Percentiles rank a stretch among this genome's conserved stretches.
These are phyloP conservation scores for Panthera leo DNA, from an alignment of 2,113 vertebrate genomes.

Conservation along the genomic window DNA sequence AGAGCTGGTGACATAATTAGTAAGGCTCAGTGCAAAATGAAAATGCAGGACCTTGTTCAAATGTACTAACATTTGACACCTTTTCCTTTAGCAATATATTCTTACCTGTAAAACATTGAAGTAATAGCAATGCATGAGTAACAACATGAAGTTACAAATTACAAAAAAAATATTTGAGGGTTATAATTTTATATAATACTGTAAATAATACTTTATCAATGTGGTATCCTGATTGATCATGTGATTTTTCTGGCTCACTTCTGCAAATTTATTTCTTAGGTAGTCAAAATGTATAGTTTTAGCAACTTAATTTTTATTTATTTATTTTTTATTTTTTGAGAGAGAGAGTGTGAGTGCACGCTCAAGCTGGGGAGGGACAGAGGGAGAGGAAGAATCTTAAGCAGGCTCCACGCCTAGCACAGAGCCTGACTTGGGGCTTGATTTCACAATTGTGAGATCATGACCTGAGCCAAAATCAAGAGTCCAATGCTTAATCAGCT, in stretches of 20 bases:
- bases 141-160: neutral
- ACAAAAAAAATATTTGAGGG: neutral
- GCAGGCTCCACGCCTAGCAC: neutral
- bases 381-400: neutral
- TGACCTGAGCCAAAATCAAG: neutral
- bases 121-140: conserved; percentile 1
- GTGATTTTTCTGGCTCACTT: neutral
- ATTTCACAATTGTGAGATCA: neutral
- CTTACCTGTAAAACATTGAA: neutral
- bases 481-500: neutral
- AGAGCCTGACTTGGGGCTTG: neutral
- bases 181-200: neutral
- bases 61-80: neutral
- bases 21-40: neutral
- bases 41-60: conserved; percentile 8
- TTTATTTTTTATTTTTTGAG: neutral
- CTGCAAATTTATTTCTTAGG: neutral
- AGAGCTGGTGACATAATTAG: neutral
- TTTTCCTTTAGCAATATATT: neutral
- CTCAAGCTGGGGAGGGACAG: neutral
- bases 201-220: neutral
- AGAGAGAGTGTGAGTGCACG: neutral
- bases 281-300: conserved; percentile 26
- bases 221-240: neutral
- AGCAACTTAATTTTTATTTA: conserved; percentile 33